A percentile compares a stretch with the other conserved stretches of the same genome.
Evolutionary conservation across 2,113 vertebrate genomes (phyloP).

Genomic region (Lasiurus borealis): DNA sequence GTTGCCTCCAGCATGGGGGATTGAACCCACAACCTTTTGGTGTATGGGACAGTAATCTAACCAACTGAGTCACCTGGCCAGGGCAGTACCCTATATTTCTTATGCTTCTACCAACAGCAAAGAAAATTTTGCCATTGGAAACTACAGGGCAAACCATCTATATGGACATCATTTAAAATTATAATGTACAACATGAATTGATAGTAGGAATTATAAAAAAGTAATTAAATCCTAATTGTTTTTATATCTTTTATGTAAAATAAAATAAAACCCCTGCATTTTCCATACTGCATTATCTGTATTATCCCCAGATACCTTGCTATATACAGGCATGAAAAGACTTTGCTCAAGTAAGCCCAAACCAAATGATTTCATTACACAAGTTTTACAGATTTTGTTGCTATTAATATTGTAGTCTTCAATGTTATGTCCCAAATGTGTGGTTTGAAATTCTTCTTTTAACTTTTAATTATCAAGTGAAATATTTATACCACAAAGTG

Average conservation of each 20-base stretch:
- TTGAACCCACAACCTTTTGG: too few relatives aligned
- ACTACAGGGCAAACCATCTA: neutral
- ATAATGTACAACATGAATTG: constrained; percentile 12
- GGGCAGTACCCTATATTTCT: neutral
- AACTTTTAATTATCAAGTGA: constrained; percentile 54
- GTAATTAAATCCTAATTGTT: constrained; percentile 19
- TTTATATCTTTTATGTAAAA: constrained; percentile 35
- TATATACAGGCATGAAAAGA: constrained; percentile 33
- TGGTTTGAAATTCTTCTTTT: constrained; percentile 57
- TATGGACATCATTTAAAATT: constrained; percentile 37
- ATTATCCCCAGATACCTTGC: constrained; percentile 21
- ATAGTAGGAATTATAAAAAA: constrained; percentile 28
- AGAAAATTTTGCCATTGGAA: constrained; percentile 33
- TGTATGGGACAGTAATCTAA: too few relatives aligned
- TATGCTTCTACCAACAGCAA: neutral
- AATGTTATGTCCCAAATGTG: neutral
- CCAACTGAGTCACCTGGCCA: too few relatives aligned
- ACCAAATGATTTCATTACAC: constrained; percentile 41
- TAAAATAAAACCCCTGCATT: neutral
- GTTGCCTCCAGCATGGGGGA: too few relatives aligned
- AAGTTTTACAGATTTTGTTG: constrained; percentile 45
- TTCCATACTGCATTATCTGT: constrained; percentile 40
- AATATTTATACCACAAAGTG: constrained; percentile 55
- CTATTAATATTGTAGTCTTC: constrained; percentile 24
- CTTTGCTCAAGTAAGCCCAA: constrained; percentile 53